Conservation (phyloP, 2,888 invertebrate species). For the Stegana nigrithorax region DNA sequence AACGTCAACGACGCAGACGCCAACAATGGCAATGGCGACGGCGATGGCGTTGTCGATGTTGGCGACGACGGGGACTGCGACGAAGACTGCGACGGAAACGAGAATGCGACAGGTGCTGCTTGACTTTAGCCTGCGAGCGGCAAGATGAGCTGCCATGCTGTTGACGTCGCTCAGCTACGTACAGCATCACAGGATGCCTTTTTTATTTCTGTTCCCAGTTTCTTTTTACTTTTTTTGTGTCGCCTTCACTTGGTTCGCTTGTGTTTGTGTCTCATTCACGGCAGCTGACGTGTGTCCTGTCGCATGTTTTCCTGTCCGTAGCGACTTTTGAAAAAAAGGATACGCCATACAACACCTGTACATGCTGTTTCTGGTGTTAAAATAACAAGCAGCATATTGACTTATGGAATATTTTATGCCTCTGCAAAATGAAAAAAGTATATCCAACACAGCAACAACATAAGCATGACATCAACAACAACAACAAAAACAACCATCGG, state of each 20-base stretch:
- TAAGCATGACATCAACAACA: too few species aligned
- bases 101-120: neutral
- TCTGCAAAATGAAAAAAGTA: neutral
- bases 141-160: slow-evolving; percentile 7
- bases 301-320: neutral
- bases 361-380: slow-evolving; percentile 45
- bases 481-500: neutral
- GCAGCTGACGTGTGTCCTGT: neutral
- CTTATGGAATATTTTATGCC: slow-evolving; percentile 51
- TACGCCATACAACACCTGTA: slow-evolving; percentile 1
- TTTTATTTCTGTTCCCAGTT: neutral
- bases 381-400: slow-evolving; percentile 59
- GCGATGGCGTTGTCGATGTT: neutral
- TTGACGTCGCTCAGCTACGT: neutral
- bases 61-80: neutral
- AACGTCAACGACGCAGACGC: neutral
- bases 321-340: neutral
- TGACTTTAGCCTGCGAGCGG: slow-evolving; percentile 8
- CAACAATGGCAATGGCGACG: neutral
- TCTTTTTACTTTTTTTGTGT: neutral
- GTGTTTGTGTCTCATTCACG: neutral
- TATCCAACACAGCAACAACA: too few species aligned
- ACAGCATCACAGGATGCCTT: too few species aligned
- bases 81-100: too few species aligned
- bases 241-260: neutral